These are phyloP conservation scores for Onychorhynchus coronatus DNA, from an alignment of 2,113 vertebrate genomes.

Conservation along the genomic window DNA sequence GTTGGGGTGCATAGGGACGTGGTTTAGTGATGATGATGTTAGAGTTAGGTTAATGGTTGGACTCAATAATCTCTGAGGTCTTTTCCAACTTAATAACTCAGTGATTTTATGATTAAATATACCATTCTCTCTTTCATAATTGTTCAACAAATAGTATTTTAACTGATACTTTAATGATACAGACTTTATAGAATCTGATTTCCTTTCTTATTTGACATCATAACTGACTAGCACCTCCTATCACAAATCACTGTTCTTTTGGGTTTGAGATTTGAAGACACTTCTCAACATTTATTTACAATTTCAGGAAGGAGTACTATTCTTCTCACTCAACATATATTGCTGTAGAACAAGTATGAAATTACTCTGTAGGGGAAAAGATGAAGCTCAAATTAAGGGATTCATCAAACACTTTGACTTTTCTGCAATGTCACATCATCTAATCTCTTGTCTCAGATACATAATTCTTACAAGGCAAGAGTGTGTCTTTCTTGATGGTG, in stretches of 20 bases:
- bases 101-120: background rate
- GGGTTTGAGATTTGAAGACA: background rate
- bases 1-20: too few species aligned
- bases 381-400: background rate
- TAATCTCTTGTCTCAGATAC: background rate
- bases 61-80: background rate
- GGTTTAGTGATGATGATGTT: background rate
- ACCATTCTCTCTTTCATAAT: background rate
- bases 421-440: background rate
- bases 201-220: background rate
- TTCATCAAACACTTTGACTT: background rate
- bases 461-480: background rate
- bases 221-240: background rate
- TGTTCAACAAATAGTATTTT: background rate
- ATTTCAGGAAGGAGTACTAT: background rate
- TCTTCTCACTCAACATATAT: background rate
- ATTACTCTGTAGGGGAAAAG: background rate
- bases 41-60: background rate
- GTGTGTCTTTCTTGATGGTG: background rate
- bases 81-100: background rate
- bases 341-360: background rate
- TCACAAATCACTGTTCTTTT: background rate
- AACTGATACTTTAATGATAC: background rate
- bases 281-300: background rate
- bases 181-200: background rate